phyloP scores from a whole-genome alignment of 2,888 invertebrate species.

The Kuschelorhynchus macadamiae region DNA sequence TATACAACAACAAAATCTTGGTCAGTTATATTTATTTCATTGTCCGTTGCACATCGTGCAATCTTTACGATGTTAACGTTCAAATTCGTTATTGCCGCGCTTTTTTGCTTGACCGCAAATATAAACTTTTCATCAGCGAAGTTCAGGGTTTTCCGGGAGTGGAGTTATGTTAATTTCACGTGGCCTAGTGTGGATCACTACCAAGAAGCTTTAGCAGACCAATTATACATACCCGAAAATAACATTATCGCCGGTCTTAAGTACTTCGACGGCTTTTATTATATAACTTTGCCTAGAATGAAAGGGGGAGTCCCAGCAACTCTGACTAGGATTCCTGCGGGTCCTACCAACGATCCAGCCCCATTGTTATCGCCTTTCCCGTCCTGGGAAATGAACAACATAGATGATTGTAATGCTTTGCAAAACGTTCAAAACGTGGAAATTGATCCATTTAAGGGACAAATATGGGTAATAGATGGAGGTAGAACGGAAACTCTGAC shows the following conservation, averaged over 20 bases:
- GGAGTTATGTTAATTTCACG: constrained; percentile 79
- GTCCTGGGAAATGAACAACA: constrained; percentile 77
- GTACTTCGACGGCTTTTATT: constrained; percentile 77
- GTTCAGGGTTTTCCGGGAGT: constrained; percentile 81
- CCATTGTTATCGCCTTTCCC: constrained; percentile 79
- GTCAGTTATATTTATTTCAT: constrained; percentile 27
- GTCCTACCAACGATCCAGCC: constrained; percentile 69
- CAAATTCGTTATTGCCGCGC: constrained; percentile 9
- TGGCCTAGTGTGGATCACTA: constrained; percentile 74
- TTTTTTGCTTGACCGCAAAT: constrained; percentile 28
- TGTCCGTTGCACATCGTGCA: not conserved
- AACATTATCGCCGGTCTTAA: constrained; percentile 79
- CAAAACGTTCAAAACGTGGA: constrained; percentile 84
- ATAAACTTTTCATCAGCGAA: constrained; percentile 43
- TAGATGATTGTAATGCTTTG: constrained; percentile 78
- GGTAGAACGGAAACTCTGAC: constrained; percentile 77
- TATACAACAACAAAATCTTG: constrained; percentile 42
- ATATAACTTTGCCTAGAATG: constrained; percentile 80
- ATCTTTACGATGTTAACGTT: constrained; percentile 10
- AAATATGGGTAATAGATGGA: constrained; percentile 80
- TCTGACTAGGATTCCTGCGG: constrained; percentile 73
- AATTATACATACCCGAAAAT: constrained; percentile 77
- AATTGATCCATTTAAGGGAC: constrained; percentile 76
- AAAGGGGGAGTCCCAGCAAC: constrained; percentile 80
- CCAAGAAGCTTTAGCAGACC: constrained; percentile 70